These are phyloP conservation scores for Thumatha senex DNA, from an alignment of 2,888 invertebrate species.

Conservation along the genomic window DNA sequence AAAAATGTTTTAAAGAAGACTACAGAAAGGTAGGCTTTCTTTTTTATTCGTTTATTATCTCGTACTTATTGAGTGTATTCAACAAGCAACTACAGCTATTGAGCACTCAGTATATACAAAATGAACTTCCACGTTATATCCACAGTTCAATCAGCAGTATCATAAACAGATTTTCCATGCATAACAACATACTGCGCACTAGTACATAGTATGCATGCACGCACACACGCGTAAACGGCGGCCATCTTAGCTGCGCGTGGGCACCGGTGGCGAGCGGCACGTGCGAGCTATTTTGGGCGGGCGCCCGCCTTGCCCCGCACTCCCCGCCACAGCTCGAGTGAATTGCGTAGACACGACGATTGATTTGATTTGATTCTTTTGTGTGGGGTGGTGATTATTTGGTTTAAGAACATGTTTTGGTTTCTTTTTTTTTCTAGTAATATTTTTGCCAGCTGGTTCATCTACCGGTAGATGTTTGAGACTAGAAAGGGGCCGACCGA, in stretches of 20 bases:
- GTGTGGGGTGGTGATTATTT: conserved; percentile 21
- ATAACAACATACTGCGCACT: conserved; percentile 38
- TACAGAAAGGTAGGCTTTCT: too few relatives aligned
- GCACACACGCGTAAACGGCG: conserved; percentile 57
- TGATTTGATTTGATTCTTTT: conserved; percentile 44
- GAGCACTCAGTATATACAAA: too few relatives aligned
- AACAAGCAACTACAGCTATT: too few relatives aligned
- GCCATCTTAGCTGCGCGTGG: conserved; percentile 81
- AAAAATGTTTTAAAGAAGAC: too few relatives aligned
- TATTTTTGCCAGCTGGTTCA: too few relatives aligned
- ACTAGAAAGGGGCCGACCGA: too few relatives aligned
- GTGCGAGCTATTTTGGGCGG: conserved; percentile 82
- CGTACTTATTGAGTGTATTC: too few relatives aligned
- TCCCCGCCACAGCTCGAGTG: conserved; percentile 29
- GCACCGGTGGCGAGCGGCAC: conserved; percentile 76
- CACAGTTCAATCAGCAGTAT: conserved; percentile 22
- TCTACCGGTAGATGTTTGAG: too few relatives aligned
- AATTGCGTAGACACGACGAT: conserved; percentile 47
- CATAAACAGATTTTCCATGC: conserved; percentile 39
- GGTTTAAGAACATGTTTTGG: conserved; percentile 4
- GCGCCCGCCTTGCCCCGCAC: conserved; percentile 61
- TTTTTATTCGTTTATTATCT: too few relatives aligned
- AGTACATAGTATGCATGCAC: conserved; percentile 48
- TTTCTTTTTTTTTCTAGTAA: not conserved
- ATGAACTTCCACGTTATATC: conserved; percentile 10